A percentile compares a stretch with the other conserved stretches of the same genome.
phyloP scores from a whole-genome alignment of 2,797 vertebrate species.

The Aeoliscus strigatus region DNA sequence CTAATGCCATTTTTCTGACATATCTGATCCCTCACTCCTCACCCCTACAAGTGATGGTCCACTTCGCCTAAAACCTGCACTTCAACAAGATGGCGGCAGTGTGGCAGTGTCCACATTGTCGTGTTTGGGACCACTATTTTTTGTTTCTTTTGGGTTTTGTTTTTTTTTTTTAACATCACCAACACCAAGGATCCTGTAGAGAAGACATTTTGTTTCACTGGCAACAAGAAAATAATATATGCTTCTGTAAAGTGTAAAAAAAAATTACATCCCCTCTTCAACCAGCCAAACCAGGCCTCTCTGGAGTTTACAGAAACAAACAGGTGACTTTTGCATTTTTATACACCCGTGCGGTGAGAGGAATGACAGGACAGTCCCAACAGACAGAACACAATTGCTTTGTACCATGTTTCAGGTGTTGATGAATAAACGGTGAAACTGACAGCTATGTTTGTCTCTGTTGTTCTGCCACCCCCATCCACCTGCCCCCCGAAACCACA shows the following conservation, averaged over 20 bases:
- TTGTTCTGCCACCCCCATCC: conserved; percentile 61
- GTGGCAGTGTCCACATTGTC: conserved; percentile 47
- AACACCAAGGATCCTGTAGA: conserved; percentile 80
- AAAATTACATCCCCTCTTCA: conserved; percentile 58
- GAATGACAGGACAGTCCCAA: conserved; percentile 78
- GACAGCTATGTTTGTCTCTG: conserved; percentile 80
- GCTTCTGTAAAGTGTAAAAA: conserved; percentile 80
- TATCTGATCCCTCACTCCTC: conserved; percentile 62
- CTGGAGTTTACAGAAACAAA: conserved; percentile 70
- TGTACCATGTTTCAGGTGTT: conserved; percentile 83
- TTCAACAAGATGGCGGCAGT: conserved; percentile 76
- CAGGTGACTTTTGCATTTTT: conserved; percentile 74
- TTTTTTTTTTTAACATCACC: conserved; percentile 68
- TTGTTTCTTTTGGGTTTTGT: conserved; percentile 35
- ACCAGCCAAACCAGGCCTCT: conserved; percentile 64
- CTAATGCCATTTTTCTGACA: conserved; percentile 77
- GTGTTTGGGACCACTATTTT: conserved; percentile 78
- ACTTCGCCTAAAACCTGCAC: conserved; percentile 85
- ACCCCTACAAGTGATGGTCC: conserved; percentile 78
- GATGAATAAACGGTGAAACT: conserved; percentile 84
- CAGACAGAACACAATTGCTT: conserved; percentile 77
- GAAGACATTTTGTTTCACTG: conserved; percentile 84
- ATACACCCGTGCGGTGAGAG: conserved; percentile 76
- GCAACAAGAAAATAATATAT: conserved; percentile 89
- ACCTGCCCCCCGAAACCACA: conserved; percentile 23